Evolutionary conservation across 2,113 vertebrate species (phyloP).

Genomic region (Nannobrachium achirus): DNA sequence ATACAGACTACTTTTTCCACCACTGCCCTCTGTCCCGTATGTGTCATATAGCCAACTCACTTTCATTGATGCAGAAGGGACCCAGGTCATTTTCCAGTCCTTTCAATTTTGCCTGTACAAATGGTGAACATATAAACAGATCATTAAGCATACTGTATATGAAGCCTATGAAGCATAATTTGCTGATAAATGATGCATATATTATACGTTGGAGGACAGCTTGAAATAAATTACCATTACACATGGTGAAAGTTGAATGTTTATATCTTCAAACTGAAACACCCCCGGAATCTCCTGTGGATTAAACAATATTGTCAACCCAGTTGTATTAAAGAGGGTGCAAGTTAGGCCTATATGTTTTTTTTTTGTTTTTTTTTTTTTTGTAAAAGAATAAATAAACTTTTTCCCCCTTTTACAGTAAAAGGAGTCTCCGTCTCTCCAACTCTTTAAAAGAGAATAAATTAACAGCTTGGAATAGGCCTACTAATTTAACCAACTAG

Average conservation of each 20-base stretch:
- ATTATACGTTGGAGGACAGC: not conserved
- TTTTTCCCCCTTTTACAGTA: no score
- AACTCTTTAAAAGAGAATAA: no score
- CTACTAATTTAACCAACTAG: no score
- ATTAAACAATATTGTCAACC: slow-evolving; percentile 6
- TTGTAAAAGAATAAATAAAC: no score
- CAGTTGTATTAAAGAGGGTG: no score
- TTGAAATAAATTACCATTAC: slow-evolving; percentile 80
- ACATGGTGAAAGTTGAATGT: slow-evolving; percentile 77
- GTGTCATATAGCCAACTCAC: slow-evolving; percentile 71
- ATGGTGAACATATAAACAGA: slow-evolving; percentile 14
- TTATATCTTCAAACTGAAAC: slow-evolving; percentile 77
- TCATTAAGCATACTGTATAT: not conserved
- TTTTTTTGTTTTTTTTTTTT: no score
- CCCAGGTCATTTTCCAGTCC: slow-evolving; percentile 47
- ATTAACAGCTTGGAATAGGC: not conserved
- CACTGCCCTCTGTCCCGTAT: no score
- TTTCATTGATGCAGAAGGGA: slow-evolving; percentile 65
- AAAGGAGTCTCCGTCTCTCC: no score
- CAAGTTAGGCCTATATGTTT: no score
- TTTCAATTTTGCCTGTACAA: slow-evolving; percentile 64
- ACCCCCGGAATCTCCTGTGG: slow-evolving; percentile 51
- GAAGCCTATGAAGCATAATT: not conserved
- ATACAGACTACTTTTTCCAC: no score
- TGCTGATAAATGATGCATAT: not conserved